Evolutionary conservation across 1,140 invertebrate genomes (phyloP), one percentile per base, ranked within the genome.

Genomic region (Bombus soroeensis): DNA sequence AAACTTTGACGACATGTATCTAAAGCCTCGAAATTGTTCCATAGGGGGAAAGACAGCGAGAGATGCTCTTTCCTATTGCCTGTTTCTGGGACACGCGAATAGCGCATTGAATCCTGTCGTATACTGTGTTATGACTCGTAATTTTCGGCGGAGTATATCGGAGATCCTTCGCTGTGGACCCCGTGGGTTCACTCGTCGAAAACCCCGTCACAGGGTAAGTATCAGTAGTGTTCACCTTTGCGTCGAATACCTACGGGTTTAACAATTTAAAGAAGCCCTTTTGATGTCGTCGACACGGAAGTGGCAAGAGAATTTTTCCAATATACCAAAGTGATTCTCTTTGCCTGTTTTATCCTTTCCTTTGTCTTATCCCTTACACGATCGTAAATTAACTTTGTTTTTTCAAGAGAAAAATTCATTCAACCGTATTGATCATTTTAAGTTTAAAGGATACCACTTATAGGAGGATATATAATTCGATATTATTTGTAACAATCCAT

Each of bases 31-130:
- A 64, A 81, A 88, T 89, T 88, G 72, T 87, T 93, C 85, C 32
- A 32, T 87, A 94, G 92, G 85, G 72, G 87, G 86, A 2, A 85
- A 37, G 47, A 25, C 39, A 1, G 86, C 92, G 10, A 89, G 92
- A 32, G 83, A 92, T 5, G 87, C 93, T n/a, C 85, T 96, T 9
- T 93, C 95, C 3, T 95, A 95, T 82, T 95, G 95, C 47, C 94
- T 96, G 25, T 92, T 96, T 15, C 91, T 96, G 10, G 96, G 97
- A 86, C 97, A 98, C 91, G 96, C 97, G 4, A 98, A 98, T 94
- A 98, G 97, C 15, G 98, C 98, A 47, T 96, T 98, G 87, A 98
- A 99, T 94, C 98, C 98, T 0, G 96, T 98, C 70, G 97, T 99
- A 10, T 98, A 98, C 93, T 98, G 98, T 92, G 96, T 98, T 90